Percentiles rank a stretch among this genome's conserved stretches.
These are phyloP conservation scores for Chaetura pelagica DNA, from an alignment of 2,113 vertebrate genomes.

Conservation along the genomic window DNA sequence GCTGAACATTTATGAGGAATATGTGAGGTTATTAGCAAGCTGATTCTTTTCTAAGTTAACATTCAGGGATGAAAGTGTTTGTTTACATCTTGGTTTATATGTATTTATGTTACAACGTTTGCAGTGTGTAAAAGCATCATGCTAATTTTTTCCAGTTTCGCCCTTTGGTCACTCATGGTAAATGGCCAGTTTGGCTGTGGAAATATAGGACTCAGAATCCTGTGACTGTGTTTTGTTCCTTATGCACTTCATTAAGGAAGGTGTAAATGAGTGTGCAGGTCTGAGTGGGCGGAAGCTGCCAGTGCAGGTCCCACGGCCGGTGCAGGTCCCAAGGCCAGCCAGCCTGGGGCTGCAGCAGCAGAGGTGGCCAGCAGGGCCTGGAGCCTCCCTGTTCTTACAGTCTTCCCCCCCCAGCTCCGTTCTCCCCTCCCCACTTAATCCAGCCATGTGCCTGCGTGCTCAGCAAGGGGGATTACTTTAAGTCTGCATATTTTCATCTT, in stretches of 20 bases:
- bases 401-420: too few relatives aligned
- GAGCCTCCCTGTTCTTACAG: background rate
- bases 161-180: background rate
- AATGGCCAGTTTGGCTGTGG: fast-evolving
- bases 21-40: background rate
- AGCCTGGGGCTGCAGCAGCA: background rate
- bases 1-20: background rate
- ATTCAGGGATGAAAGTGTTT: background rate
- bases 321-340: background rate
- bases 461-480: slow-evolving; percentile 61
- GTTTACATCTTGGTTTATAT: background rate
- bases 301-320: background rate
- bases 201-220: fast-evolving
- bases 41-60: background rate
- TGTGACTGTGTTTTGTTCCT: fast-evolving
- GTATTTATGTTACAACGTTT: background rate
- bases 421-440: background rate
- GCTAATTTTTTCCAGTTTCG: background rate
- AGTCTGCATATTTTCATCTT: slow-evolving; percentile 62
- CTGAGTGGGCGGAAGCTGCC: background rate
- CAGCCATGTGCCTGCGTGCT: slow-evolving; percentile 20
- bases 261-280: background rate
- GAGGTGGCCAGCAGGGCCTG: background rate
- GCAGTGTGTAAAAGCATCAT: fast-evolving
- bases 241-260: fast-evolving